phyloP scores from a whole-genome alignment of 2,888 invertebrate genomes.

The Limnephilus auricula region DNA sequence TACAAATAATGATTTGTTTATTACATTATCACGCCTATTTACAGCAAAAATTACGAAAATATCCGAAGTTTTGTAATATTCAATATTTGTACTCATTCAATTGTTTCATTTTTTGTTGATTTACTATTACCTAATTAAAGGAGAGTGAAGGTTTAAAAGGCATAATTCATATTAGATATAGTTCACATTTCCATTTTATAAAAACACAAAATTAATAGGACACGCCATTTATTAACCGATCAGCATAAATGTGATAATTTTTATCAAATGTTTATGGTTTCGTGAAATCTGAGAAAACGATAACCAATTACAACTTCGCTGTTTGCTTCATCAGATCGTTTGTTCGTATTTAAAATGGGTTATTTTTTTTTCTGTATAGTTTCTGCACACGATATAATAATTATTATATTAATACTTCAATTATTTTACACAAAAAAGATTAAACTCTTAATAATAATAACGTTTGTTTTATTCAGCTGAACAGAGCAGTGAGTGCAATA shows the following conservation, averaged over 20 bases:
- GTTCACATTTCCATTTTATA: not conserved
- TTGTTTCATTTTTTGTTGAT: not conserved
- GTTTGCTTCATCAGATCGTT: not conserved
- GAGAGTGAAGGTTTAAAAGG: not conserved
- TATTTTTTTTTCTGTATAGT: not conserved
- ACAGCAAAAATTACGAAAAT: not conserved
- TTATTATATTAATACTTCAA: not conserved
- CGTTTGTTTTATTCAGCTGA: no score
- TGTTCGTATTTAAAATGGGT: not conserved
- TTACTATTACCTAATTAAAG: not conserved
- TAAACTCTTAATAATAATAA: not conserved
- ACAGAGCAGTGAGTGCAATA: no score
- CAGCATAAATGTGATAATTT: not conserved
- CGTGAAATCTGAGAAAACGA: not conserved
- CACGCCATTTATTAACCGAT: not conserved
- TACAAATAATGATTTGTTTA: not conserved
- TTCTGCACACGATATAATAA: not conserved
- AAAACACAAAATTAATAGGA: not conserved
- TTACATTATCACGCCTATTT: conserved; percentile 22
- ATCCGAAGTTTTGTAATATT: not conserved
- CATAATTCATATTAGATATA: not conserved
- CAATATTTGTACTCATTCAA: not conserved
- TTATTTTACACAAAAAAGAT: not conserved
- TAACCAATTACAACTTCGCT: not conserved
- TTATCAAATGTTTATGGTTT: not conserved